Percentiles rank a stretch among this genome's conserved stretches.
Conservation (phyloP, 53 echinoderm and acorn worm genomes). For the Hippasteria phrygiana region DNA sequence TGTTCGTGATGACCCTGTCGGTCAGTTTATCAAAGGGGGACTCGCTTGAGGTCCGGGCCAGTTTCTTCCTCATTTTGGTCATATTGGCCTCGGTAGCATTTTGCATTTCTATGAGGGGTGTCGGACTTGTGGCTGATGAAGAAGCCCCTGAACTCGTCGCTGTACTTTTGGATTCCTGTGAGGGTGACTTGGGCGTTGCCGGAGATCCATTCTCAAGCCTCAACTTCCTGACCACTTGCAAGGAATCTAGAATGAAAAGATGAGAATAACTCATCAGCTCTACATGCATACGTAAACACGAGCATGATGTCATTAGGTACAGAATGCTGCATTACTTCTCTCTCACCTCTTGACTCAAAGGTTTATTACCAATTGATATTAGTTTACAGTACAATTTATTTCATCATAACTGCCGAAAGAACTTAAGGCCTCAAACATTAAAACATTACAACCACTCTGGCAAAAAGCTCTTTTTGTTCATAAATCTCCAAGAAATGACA, state of each 20-base stretch:
- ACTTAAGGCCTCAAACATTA: not conserved
- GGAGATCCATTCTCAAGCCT: constrained; percentile 43
- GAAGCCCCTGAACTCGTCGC: constrained; percentile 58
- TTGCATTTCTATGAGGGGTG: constrained; percentile 1
- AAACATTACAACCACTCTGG: not conserved
- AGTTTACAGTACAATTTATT: too few relatives aligned
- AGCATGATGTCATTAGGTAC: too few relatives aligned
- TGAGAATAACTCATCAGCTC: not conserved
- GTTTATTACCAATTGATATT: not conserved
- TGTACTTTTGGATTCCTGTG: constrained; percentile 49
- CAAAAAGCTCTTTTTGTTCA: not conserved
- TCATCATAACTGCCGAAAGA: too few relatives aligned
- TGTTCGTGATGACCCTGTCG: constrained; percentile 83
- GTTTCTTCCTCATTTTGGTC: constrained; percentile 26
- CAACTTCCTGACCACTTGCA: constrained; percentile 51
- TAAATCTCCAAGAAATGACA: not conserved
- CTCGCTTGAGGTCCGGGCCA: constrained; percentile 41
- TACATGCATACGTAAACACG: not conserved
- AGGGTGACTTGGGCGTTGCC: constrained; percentile 49
- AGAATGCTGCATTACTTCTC: too few relatives aligned
- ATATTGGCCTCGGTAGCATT: not conserved
- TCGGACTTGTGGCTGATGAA: constrained; percentile 33
- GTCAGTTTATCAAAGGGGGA: constrained; percentile 82
- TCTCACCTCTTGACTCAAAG: not conserved
- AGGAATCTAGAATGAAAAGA: constrained; percentile 15